These are phyloP conservation scores for Lasiommata megera DNA, from an alignment of 2,888 invertebrate species.

Conservation along the genomic window DNA sequence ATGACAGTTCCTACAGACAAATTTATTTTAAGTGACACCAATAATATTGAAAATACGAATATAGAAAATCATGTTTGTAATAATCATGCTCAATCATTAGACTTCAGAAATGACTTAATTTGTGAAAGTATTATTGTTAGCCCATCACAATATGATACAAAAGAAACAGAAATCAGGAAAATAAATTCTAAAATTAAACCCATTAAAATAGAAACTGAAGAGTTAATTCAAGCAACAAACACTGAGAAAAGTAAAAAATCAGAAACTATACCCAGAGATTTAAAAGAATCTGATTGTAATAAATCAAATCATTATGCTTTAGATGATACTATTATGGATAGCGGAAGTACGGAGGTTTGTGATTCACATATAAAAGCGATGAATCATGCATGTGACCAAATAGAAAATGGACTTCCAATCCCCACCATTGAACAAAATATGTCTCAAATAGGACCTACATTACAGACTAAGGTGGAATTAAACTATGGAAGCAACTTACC, in stretches of 20 bases:
- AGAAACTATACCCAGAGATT: background rate
- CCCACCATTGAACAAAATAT: background rate
- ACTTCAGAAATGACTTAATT: background rate
- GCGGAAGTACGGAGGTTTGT: background rate
- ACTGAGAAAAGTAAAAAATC: slow-evolving; percentile 1
- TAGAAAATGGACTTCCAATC: background rate
- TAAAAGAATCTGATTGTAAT: background rate
- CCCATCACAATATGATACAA: background rate
- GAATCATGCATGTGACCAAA: background rate
- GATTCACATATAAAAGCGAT: background rate
- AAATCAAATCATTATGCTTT: background rate
- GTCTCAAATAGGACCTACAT: background rate
- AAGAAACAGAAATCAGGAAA: background rate
- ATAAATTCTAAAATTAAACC: background rate
- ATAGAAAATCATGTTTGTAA: background rate
- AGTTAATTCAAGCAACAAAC: background rate
- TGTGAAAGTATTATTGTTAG: background rate
- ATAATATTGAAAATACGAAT: slow-evolving; percentile 1
- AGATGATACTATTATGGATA: background rate
- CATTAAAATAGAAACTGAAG: background rate
- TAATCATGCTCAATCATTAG: background rate
- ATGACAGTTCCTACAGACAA: slow-evolving; percentile 10
- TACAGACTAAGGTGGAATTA: no score
- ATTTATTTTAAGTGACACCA: slow-evolving; percentile 12
- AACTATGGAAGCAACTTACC: no score